Percentiles rank a stretch among this genome's conserved stretches.
These are phyloP conservation scores for Symphodus melops DNA, from an alignment of 2,113 vertebrate genomes.

Conservation along the genomic window DNA sequence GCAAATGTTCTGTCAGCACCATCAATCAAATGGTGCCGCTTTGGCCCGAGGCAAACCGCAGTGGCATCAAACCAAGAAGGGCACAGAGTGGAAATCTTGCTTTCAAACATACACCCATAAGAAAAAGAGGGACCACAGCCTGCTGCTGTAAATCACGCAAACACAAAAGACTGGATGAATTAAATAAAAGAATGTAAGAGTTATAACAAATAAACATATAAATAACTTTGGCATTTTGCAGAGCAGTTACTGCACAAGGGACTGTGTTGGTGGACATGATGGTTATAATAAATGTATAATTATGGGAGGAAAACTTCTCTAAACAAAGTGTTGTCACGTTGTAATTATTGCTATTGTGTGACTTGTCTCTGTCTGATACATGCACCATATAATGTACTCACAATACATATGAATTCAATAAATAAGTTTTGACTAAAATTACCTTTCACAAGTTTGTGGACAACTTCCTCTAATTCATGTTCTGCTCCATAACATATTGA, in stretches of 20 bases:
- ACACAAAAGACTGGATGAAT: conserved; percentile 67
- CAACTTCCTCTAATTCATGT: conserved; percentile 31
- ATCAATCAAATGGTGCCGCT: conserved; percentile 83
- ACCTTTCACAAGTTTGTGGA: conserved; percentile 15
- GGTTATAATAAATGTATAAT: conserved; percentile 60
- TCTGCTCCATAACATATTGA: conserved; percentile 10
- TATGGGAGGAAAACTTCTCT: conserved; percentile 67
- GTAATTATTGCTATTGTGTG: conserved; percentile 67
- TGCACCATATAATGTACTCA: conserved; percentile 5
- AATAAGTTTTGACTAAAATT: conserved; percentile 37
- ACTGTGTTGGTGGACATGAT: conserved; percentile 57
- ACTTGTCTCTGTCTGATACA: conserved; percentile 36
- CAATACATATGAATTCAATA: conserved; percentile 42
- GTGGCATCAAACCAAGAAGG: conserved; percentile 73
- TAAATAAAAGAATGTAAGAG: conserved; percentile 59
- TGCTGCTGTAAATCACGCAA: conserved; percentile 74
- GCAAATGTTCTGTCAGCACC: conserved; percentile 73
- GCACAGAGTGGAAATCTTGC: conserved; percentile 66
- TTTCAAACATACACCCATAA: conserved; percentile 67
- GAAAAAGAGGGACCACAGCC: conserved; percentile 59
- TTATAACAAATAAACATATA: conserved; percentile 75
- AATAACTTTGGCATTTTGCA: conserved; percentile 63
- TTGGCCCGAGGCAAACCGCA: conserved; percentile 77
- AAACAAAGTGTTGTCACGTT: conserved; percentile 62
- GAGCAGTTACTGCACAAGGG: conserved; percentile 56